Evolutionary conservation across 2,113 vertebrate genomes (phyloP), one percentile per base, ranked within the genome.

Genomic region (Tilapia sparmanii): DNA sequence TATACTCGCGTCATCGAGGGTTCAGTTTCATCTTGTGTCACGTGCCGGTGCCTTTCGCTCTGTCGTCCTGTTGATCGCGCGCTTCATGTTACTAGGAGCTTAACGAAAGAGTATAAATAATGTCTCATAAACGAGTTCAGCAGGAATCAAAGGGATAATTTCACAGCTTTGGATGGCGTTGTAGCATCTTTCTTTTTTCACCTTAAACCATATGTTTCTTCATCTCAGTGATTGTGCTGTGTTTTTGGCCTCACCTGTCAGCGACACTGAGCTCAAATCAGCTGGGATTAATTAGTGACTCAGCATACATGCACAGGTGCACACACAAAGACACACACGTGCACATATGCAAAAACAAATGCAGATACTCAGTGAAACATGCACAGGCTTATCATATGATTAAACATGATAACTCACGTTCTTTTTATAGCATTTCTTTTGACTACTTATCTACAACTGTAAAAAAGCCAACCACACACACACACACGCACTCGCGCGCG

Each of bases 281-380:
- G 82, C 63, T 80, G 95, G 94, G 96, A 96, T 96, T 95, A 96
- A 96, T 96, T 96, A 96, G 91, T 84, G 86, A 90, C 73, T 86
- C 80, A 81, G 88, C 84, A 90, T 61, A 78, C 26, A 50, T 52
- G 26, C 73, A 52, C 73, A 31, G 73, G 73, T 85, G 68, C 71
- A 45, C 12, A 22, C 26, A 53, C 45, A 10, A 22, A 59, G 19
- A 53, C 68, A 4, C 80, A 54, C 12, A 13, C 18, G 4, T 26
- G 55, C 12, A 42, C n/a, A 76, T 66, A 45, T n/a, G 59, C 66
- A 80, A 24, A 68, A 47, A 81, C 66, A 84, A 29, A 52, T 9
- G 12, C 63, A 82, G 9, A 81, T 26, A 55, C 31, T 61, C 13
- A 59, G 11, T 76, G 63, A 84, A 82, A 78, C 47, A 68, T 15